Base-by-base conservation (phyloP, 1,140 invertebrate species). In the Macrocentrus cingulum region DNA sequence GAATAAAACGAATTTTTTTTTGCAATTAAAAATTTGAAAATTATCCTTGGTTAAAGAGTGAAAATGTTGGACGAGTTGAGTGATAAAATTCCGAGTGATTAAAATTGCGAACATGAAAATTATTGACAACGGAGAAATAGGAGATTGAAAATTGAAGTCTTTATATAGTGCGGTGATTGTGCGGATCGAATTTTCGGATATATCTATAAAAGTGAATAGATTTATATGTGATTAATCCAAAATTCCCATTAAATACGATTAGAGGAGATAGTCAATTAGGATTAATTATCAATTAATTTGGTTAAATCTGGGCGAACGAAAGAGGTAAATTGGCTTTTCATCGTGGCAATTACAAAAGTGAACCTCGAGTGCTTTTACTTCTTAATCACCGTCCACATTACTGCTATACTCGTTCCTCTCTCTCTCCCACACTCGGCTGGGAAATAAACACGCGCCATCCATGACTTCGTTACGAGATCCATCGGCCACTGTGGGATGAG, bases 241-340 rank as follows among this genome's bases (percentile, higher is more conserved):
- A 36, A 29, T 51, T 51, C 16, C n/a, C 3, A 29, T 36, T 51
- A 36, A 56, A 56, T 56, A 22, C 55, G 32, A 59, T 52, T 42
- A 59, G 9, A 29, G 45, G 39, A 29, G 48, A 59, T 59, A 59
- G 45, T 59, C 49, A 59, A 59, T 59, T 45, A 45, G 22, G 48
- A 39, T 51, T 44, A 54, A 58, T 62, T 62, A 59, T 62, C 52
- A 62, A 62, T 62, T 59, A 59, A 62, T 62, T 46, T 9, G 48
- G 46, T 29, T 15, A 55, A 53, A 48, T 18, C 36, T 42, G 15
- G 5, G 9, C 34, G 51, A 39, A 5, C 19, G 45, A 50, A 23
- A 42, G 11, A 20, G 49, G 56, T 41, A 45, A 29, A 46, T 56
- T 55, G 45, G 52, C 51, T 55, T 25, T 50, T 60, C 45, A 56